Percentiles rank a stretch among this genome's conserved stretches.
These are phyloP conservation scores for Ciconia nigra DNA, from an alignment of 2,797 vertebrate species.

Conservation along the genomic window DNA sequence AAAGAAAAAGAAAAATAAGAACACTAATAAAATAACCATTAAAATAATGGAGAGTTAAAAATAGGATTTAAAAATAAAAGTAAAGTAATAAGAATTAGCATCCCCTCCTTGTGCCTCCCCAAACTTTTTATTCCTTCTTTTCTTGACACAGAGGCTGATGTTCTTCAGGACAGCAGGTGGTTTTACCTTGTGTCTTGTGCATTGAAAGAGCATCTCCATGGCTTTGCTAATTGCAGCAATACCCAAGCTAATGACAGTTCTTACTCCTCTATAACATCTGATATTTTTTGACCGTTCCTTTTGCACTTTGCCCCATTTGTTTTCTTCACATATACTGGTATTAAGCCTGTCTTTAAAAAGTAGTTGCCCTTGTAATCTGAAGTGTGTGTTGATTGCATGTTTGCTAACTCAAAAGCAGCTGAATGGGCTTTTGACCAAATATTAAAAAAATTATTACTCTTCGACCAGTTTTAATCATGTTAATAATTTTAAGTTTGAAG, in stretches of 20 bases:
- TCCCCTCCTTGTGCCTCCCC: not conserved
- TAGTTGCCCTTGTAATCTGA: not conserved
- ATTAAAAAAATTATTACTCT: not conserved
- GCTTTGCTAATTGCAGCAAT: not conserved
- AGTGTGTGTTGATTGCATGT: not conserved
- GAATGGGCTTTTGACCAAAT: not conserved
- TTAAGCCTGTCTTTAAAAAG: not conserved
- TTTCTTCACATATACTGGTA: not conserved
- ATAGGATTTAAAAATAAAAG: not conserved
- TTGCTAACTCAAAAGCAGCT: not conserved
- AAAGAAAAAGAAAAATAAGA: not conserved
- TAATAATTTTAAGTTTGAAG: not conserved
- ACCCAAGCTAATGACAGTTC: not conserved
- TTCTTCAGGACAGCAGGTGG: not conserved
- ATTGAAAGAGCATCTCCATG: not conserved
- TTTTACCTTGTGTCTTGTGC: not conserved
- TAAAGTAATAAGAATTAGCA: not conserved
- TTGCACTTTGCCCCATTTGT: not conserved
- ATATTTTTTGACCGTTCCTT: not conserved
- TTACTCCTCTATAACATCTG: not conserved
- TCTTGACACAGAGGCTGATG: not conserved
- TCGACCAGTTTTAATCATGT: not conserved
- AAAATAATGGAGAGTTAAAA: not conserved
- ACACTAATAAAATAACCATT: not conserved
- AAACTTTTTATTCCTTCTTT: not conserved